These are phyloP conservation scores for Rhabdomys dilectus DNA, from an alignment of 2,113 vertebrate species.

Conservation along the genomic window DNA sequence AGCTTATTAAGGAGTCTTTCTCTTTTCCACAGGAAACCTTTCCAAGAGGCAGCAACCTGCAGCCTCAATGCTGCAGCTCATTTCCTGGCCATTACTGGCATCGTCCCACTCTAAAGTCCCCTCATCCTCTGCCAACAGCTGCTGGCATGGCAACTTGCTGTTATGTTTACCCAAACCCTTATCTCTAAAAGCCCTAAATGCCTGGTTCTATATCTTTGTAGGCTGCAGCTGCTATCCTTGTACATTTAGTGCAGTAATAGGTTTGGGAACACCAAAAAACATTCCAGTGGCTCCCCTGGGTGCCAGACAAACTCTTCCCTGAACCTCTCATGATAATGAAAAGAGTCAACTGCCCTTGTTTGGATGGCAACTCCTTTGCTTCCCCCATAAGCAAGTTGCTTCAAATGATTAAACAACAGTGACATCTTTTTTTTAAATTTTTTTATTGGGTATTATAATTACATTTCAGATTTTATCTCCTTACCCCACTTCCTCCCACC, in stretches of 20 bases:
- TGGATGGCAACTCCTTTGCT: conserved; percentile 27
- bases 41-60: not conserved
- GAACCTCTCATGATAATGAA: not conserved
- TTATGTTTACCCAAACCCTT: not conserved
- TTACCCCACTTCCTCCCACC: no score
- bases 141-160: not conserved
- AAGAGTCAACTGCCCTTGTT: not conserved
- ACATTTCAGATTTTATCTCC: no score
- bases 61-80: not conserved
- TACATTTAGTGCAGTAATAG: not conserved
- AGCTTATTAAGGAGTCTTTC: conserved; percentile 29
- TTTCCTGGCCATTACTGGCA: not conserved
- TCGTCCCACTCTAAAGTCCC: not conserved
- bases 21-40: conserved; percentile 6
- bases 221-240: not conserved
- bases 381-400: not conserved
- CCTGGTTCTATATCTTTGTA: not conserved
- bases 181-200: not conserved
- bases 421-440: no score
- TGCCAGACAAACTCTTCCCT: conserved; percentile 20
- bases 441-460: no score
- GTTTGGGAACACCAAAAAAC: not conserved
- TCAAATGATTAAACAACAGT: not conserved
- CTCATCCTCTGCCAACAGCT: not conserved
- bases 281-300: not conserved